A percentile compares a stretch with the other conserved stretches of the same genome.
Conservation (phyloP, 64 coral and sea anemone genomes). For the Montipora foliosa region DNA sequence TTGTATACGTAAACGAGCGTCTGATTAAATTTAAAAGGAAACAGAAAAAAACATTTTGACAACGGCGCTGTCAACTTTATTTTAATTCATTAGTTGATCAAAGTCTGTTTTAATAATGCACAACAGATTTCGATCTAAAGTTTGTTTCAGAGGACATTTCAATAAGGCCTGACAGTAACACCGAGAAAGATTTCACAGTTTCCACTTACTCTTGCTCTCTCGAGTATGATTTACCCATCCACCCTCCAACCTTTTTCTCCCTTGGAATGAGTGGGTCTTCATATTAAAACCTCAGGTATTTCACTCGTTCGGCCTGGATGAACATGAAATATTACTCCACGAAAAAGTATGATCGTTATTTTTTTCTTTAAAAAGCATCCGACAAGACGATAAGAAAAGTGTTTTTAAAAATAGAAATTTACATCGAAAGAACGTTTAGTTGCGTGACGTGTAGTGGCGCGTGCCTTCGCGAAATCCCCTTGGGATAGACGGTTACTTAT, state of each 20-base stretch:
- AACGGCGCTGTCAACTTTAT: not conserved
- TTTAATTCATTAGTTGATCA: not conserved
- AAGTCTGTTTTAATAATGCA: too few relatives aligned
- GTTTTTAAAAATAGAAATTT: too few relatives aligned
- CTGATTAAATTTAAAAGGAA: not conserved
- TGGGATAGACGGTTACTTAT: not conserved
- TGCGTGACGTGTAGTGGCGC: slow-evolving; percentile 7
- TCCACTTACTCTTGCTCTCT: too few relatives aligned
- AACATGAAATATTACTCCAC: not conserved
- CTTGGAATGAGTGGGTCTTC: too few relatives aligned
- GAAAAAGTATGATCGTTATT: not conserved
- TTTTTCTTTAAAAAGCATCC: not conserved
- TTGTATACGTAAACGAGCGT: not conserved
- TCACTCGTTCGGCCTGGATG: not conserved
- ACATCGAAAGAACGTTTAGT: not conserved
- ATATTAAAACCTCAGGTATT: not conserved
- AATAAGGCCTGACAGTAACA: not conserved
- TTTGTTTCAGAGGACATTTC: not conserved
- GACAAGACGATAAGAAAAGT: not conserved
- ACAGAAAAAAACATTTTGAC: not conserved
- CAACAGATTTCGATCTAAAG: not conserved
- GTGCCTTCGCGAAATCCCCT: slow-evolving; percentile 43
- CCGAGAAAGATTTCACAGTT: not conserved
- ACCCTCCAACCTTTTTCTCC: too few relatives aligned
- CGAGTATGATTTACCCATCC: too few relatives aligned